Percentiles rank a stretch among this genome's conserved stretches.
These are phyloP conservation scores for Phalloptychus januarius DNA, from an alignment of 2,797 vertebrate genomes.

Conservation along the genomic window DNA sequence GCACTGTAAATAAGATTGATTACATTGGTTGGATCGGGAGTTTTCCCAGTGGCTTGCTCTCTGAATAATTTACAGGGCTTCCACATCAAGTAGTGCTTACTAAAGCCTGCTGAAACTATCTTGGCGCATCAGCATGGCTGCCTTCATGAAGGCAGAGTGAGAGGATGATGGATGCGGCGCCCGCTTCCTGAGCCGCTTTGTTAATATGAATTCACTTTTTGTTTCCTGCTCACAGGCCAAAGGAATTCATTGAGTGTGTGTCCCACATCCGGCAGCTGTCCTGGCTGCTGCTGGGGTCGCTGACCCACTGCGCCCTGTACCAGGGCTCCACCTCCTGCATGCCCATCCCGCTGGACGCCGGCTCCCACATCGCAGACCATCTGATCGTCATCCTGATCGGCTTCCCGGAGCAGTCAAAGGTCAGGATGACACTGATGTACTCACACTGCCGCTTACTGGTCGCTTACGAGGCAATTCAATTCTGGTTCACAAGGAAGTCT, in stretches of 20 bases:
- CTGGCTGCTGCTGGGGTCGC: constrained; percentile 96
- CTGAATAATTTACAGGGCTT: constrained; percentile 15
- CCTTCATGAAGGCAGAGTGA: not conserved
- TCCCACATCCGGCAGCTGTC: constrained; percentile 97
- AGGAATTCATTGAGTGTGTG: constrained; percentile 99
- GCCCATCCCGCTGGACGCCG: constrained; percentile 97
- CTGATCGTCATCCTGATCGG: constrained; percentile 98
- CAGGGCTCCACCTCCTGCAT: constrained; percentile 94
- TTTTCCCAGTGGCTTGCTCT: constrained; percentile 2
- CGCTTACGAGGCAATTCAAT: not conserved
- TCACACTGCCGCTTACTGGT: not conserved
- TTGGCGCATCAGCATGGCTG: not conserved
- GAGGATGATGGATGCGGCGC: not conserved
- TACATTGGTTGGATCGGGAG: not conserved
- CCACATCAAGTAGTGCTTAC: not conserved
- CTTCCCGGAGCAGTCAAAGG: constrained; percentile 99
- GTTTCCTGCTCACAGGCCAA: constrained; percentile 83
- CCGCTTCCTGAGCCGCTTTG: constrained; percentile 6
- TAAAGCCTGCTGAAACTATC: not conserved
- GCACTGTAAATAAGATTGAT: not conserved
- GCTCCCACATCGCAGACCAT: constrained; percentile 97
- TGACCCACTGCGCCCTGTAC: constrained; percentile 95
- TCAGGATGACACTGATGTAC: constrained; percentile 65
- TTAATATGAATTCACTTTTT: constrained; percentile 11
- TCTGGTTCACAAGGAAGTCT: too few relatives aligned